Evolutionary conservation across 2,113 vertebrate species (phyloP).

Genomic region (Sprattus sprattus): DNA sequence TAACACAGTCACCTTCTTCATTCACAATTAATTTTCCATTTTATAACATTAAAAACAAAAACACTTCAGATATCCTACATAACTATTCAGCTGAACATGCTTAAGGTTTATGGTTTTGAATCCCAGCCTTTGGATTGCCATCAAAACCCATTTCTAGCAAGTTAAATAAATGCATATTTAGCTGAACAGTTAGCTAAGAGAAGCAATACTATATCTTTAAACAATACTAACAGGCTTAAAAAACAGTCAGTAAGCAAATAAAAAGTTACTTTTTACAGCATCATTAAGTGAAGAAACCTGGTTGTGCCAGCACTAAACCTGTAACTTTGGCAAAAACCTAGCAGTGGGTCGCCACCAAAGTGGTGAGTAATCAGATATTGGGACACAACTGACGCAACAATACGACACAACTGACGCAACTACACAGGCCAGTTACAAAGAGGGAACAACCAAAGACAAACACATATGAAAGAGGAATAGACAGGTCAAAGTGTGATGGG

Average conservation of each 20-base stretch:
- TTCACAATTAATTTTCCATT: background rate
- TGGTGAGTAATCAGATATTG: background rate
- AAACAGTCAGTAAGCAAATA: background rate
- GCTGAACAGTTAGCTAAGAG: background rate
- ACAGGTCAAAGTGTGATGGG: background rate
- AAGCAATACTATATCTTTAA: background rate
- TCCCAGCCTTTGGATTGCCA: background rate
- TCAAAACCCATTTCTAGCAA: background rate
- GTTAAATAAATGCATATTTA: no score
- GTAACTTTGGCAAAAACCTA: background rate
- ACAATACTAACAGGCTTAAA: background rate
- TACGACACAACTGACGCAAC: background rate
- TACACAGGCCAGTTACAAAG: background rate
- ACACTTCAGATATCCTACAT: no score
- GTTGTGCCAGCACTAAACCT: conserved; percentile 8
- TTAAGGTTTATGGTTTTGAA: background rate
- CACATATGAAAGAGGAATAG: background rate
- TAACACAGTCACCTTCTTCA: background rate
- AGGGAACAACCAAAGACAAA: background rate
- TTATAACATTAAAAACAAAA: no score
- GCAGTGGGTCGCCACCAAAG: background rate
- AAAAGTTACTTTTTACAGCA: background rate
- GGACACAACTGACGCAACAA: background rate
- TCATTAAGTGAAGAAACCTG: background rate
- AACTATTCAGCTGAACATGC: background rate